phyloP scores from a whole-genome alignment of 2,888 invertebrate genomes.

The Hipparchia sbordonii region DNA sequence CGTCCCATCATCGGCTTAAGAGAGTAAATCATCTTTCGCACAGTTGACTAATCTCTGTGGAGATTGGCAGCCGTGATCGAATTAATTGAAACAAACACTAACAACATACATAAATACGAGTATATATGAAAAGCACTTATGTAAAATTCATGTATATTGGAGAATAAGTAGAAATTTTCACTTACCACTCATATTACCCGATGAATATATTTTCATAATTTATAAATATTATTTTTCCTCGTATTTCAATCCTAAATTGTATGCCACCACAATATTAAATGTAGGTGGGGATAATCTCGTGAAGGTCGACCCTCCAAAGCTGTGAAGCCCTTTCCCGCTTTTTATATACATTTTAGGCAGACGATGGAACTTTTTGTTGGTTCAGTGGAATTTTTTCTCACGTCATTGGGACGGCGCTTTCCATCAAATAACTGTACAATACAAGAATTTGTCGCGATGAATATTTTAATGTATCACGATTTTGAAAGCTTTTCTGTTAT shows the following conservation, averaged over 20 bases:
- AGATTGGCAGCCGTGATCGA: too few relatives aligned
- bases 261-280: slow-evolving; percentile 29
- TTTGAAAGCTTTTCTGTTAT: background rate
- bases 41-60: too few relatives aligned
- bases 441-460: background rate
- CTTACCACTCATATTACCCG: slow-evolving; percentile 26
- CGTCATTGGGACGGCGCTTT: slow-evolving; percentile 10
- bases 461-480: background rate
- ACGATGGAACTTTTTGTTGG: slow-evolving; percentile 56
- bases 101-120: too few relatives aligned
- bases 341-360: slow-evolving; percentile 52
- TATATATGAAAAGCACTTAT: background rate
- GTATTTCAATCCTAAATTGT: slow-evolving; percentile 20
- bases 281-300: slow-evolving; percentile 28
- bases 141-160: background rate
- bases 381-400: slow-evolving; percentile 48
- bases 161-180: slow-evolving; percentile 13
- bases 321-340: slow-evolving; percentile 57
- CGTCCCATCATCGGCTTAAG: too few relatives aligned
- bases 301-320: slow-evolving; percentile 32
- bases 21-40: too few relatives aligned
- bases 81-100: background rate
- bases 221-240: slow-evolving; percentile 4
- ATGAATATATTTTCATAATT: slow-evolving; percentile 21
- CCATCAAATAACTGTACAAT: slow-evolving; percentile 5